Evolutionary conservation across 2,797 vertebrate species (phyloP).

Genomic region (Hoplostethus mediterraneus): DNA sequence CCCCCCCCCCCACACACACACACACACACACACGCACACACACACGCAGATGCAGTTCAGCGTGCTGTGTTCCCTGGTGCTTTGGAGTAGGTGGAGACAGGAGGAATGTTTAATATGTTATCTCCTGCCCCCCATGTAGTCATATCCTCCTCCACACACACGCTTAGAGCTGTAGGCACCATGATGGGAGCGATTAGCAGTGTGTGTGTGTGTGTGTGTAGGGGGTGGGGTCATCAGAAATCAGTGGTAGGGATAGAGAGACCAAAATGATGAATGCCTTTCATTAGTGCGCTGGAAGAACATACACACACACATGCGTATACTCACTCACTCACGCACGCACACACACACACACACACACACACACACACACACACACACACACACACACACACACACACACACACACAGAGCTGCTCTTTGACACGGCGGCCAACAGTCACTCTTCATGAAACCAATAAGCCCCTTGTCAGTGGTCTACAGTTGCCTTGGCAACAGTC

Average conservation of each 20-base stretch:
- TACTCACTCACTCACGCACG: conserved; percentile 48
- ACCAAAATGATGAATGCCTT: conserved; percentile 81
- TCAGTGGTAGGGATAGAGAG: conserved; percentile 91
- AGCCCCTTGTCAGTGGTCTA: conserved; percentile 90
- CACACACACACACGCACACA: conserved; percentile 21
- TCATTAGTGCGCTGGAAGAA: conserved; percentile 71
- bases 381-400: background rate
- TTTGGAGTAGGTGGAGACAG: conserved; percentile 63
- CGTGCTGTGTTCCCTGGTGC: conserved; percentile 51
- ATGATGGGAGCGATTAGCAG: conserved; percentile 63
- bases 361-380: conserved; percentile 42
- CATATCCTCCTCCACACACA: conserved; percentile 76
- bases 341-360: conserved; percentile 84
- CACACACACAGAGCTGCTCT: conserved; percentile 79
- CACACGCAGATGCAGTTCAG: conserved; percentile 11
- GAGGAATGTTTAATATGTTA: conserved; percentile 77
- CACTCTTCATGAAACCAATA: conserved; percentile 93
- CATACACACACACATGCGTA: conserved; percentile 35
- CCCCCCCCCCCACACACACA: conserved; percentile 4
- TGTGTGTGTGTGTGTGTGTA: conserved; percentile 22
- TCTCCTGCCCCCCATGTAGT: conserved; percentile 64
- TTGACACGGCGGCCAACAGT: conserved; percentile 83
- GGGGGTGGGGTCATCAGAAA: conserved; percentile 84
- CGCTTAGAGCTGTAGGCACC: conserved; percentile 41
- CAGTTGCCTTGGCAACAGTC: conserved; percentile 94